Percentiles rank a stretch among this genome's conserved stretches.
These are phyloP conservation scores for Eremobia ochroleuca DNA, from an alignment of 2,888 invertebrate genomes.

Conservation along the genomic window DNA sequence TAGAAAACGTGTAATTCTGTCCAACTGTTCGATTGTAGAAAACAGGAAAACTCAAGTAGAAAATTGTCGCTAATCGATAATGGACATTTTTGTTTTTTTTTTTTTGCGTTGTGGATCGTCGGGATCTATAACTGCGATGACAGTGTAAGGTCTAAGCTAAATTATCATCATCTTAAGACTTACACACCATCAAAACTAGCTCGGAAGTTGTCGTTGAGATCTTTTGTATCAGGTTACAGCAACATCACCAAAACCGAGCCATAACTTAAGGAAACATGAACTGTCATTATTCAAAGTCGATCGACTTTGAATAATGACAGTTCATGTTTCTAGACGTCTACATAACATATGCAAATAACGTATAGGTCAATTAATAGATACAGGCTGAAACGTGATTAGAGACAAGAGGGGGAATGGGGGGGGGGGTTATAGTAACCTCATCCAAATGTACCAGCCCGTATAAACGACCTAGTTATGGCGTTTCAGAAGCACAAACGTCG, in stretches of 20 bases:
- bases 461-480: not conserved
- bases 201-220: conserved; percentile 9
- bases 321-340: no score
- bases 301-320: no score
- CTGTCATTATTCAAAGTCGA: not conserved
- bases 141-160: not conserved
- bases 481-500: not conserved
- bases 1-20: not conserved
- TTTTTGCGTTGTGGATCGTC: not conserved
- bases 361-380: not conserved
- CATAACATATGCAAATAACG: not conserved
- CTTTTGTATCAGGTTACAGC: conserved; percentile 6
- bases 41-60: not conserved
- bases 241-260: not conserved
- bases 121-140: not conserved
- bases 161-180: not conserved
- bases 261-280: not conserved
- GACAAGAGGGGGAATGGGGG: not conserved
- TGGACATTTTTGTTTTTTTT: not conserved
- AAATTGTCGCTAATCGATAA: not conserved
- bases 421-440: not conserved
- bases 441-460: not conserved
- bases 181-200: not conserved
- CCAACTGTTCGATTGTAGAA: not conserved
- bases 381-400: not conserved